phyloP scores from a whole-genome alignment of 2,888 invertebrate species.

The Pandemis corylana region DNA sequence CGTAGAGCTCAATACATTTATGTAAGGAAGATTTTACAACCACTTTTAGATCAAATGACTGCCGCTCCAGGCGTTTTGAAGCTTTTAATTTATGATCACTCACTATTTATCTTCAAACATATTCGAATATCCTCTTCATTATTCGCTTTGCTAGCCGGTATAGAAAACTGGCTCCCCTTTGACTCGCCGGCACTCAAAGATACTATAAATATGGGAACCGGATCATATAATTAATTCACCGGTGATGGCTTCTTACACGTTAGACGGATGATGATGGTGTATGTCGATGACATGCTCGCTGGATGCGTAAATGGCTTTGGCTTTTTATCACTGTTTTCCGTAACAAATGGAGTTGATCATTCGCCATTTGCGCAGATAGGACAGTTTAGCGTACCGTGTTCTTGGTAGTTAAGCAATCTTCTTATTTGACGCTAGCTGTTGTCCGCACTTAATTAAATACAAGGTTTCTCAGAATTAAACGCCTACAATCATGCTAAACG shows the following conservation, averaged over 20 bases:
- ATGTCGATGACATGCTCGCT: slow-evolving; percentile 5
- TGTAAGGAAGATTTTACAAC: neutral
- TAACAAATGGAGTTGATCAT: neutral
- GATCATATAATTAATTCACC: slow-evolving; percentile 31
- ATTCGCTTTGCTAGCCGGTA: neutral
- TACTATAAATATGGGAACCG: slow-evolving; percentile 35
- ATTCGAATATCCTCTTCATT: neutral
- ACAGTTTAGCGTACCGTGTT: neutral
- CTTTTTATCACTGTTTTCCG: neutral
- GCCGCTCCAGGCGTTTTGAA: neutral
- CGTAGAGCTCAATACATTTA: neutral
- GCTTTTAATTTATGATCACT: neutral
- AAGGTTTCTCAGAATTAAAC: too few relatives aligned
- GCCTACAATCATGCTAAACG: too few relatives aligned
- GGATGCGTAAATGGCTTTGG: neutral
- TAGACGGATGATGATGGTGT: slow-evolving; percentile 14
- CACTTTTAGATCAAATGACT: neutral
- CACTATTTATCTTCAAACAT: neutral
- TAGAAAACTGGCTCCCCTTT: slow-evolving; percentile 30
- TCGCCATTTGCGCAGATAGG: neutral
- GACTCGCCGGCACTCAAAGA: slow-evolving; percentile 3
- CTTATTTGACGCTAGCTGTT: too few relatives aligned
- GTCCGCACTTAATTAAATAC: too few relatives aligned
- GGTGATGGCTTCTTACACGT: slow-evolving; percentile 13
- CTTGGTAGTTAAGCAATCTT: neutral